Conservation (phyloP, 2,888 invertebrate species). For the Andricus curvator region DNA sequence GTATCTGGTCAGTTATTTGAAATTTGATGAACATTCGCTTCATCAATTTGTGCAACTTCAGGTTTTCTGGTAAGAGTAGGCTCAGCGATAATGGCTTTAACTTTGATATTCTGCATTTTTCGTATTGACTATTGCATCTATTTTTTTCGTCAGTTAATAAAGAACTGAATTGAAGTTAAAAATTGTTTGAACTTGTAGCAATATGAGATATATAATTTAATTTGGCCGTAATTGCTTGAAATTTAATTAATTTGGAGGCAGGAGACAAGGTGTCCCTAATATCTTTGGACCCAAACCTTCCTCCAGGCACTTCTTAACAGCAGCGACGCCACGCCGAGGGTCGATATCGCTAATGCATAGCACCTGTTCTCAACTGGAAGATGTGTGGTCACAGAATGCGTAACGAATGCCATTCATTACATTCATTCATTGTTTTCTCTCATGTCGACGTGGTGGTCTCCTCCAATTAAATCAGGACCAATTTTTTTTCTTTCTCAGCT, state of each 20-base stretch:
- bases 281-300: slow-evolving; percentile 15
- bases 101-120: too few relatives aligned
- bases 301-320: slow-evolving; percentile 27
- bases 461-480: slow-evolving; percentile 59
- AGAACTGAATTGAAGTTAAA: not conserved
- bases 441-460: slow-evolving; percentile 57
- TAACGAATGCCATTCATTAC: slow-evolving; percentile 56
- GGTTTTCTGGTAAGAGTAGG: too few relatives aligned
- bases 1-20: too few relatives aligned
- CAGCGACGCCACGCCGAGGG: slow-evolving; percentile 13
- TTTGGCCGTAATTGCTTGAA: not conserved
- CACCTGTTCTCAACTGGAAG: slow-evolving; percentile 25
- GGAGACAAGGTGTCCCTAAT: slow-evolving; percentile 35
- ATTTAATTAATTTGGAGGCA: slow-evolving; percentile 30
- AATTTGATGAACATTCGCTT: too few relatives aligned
- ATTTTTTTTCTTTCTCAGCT: slow-evolving; percentile 48
- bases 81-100: too few relatives aligned
- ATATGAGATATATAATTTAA: not conserved
- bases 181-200: not conserved
- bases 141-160: not conserved
- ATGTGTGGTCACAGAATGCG: slow-evolving; percentile 53
- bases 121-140: too few relatives aligned
- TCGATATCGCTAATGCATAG: slow-evolving; percentile 39
- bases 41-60: too few relatives aligned
- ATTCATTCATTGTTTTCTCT: slow-evolving; percentile 58